Conservation (phyloP, 2,888 invertebrate genomes). For the Heteromurus nitidus region DNA sequence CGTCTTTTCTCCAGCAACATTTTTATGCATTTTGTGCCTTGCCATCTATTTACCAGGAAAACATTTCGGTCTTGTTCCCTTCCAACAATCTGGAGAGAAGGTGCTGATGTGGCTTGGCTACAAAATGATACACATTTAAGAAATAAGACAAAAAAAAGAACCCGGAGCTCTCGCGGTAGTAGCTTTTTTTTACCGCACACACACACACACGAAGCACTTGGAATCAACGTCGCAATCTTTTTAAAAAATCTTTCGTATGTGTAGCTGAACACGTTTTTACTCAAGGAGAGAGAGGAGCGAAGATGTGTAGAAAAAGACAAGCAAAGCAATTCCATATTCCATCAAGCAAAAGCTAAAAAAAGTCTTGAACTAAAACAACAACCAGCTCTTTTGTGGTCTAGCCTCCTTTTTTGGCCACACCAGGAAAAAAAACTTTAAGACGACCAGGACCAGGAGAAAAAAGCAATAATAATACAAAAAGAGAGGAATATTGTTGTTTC, state of each 20-base stretch:
- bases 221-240: slow-evolving; percentile 50
- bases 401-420: slow-evolving; percentile 33
- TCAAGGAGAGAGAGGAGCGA: slow-evolving; percentile 11
- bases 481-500: slow-evolving; percentile 30
- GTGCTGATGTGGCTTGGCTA: slow-evolving; percentile 52
- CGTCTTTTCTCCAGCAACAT: slow-evolving; percentile 27
- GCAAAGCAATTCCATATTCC: slow-evolving; percentile 49
- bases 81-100: slow-evolving; percentile 22
- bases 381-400: slow-evolving; percentile 50
- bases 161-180: slow-evolving; percentile 18
- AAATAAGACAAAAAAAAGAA: slow-evolving; percentile 49
- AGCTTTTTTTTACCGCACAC: no score
- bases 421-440: slow-evolving; percentile 9
- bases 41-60: slow-evolving; percentile 30
- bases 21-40: slow-evolving; percentile 42
- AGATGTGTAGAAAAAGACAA: slow-evolving; percentile 16
- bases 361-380: slow-evolving; percentile 15
- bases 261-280: slow-evolving; percentile 60
- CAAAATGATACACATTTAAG: slow-evolving; percentile 13
- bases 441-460: not conserved
- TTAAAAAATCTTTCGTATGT: slow-evolving; percentile 61
- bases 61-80: slow-evolving; percentile 5
- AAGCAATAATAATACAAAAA: slow-evolving; percentile 36
- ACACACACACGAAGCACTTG: no score
- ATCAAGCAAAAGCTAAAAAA: slow-evolving; percentile 30